Evolutionary conservation across 2,797 vertebrate species (phyloP).

Genomic region (Bradypodion ventrale): DNA sequence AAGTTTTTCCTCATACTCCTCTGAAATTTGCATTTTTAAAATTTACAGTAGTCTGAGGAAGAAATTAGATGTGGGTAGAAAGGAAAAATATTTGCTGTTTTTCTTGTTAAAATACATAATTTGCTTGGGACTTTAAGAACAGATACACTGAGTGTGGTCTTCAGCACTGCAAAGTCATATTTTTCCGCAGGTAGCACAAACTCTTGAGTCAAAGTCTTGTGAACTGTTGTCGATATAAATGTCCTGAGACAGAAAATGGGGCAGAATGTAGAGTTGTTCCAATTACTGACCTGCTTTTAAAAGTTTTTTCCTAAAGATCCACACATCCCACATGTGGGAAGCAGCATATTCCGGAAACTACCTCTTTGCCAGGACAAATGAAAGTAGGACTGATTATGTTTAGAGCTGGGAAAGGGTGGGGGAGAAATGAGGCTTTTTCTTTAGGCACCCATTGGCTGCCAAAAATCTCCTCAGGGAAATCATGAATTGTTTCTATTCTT

Average conservation of each 20-base stretch:
- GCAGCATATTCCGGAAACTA: background rate
- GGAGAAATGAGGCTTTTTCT: background rate
- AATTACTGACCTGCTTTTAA: background rate
- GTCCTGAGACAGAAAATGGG: background rate
- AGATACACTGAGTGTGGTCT: background rate
- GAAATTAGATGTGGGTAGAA: background rate
- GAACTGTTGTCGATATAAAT: too few species aligned
- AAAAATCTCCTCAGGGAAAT: background rate
- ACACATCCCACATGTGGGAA: background rate
- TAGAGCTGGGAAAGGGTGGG: too few species aligned
- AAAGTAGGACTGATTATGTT: conserved; percentile 8
- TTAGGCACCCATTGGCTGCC: conserved; percentile 10
- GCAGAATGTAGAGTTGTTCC: background rate
- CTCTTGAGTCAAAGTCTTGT: background rate
- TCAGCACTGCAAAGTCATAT: background rate
- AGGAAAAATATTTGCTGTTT: background rate
- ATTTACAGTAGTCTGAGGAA: too few species aligned
- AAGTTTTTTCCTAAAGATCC: background rate
- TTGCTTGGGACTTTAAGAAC: background rate
- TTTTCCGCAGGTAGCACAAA: background rate
- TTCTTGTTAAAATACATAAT: background rate
- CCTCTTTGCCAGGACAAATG: background rate
- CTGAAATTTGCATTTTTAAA: too few species aligned
- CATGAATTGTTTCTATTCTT: background rate
- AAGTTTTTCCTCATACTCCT: too few species aligned